Percentiles rank a stretch among this genome's conserved stretches.
Evolutionary conservation across 2,113 vertebrate species (phyloP).

Genomic region (Seriola quinqueradiata): DNA sequence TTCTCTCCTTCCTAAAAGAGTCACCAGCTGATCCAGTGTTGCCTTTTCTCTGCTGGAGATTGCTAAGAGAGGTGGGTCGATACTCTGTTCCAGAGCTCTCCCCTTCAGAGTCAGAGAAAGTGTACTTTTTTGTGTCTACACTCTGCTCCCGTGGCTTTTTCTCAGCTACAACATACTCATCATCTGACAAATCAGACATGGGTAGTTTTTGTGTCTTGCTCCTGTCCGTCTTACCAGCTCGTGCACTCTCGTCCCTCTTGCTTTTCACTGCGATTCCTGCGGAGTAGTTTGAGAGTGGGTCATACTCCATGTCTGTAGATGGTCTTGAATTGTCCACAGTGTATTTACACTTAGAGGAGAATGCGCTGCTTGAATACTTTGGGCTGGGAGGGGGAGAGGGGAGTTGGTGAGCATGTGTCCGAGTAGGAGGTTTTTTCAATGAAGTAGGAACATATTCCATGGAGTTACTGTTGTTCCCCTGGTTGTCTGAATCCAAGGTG

Average conservation of each 20-base stretch:
- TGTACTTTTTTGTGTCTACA: conserved; percentile 76
- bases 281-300: conserved; percentile 94
- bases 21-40: conserved; percentile 13
- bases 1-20: conserved; percentile 44
- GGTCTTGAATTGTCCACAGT: conserved; percentile 93
- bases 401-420: conserved; percentile 43
- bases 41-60: conserved; percentile 74
- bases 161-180: conserved; percentile 78
- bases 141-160: conserved; percentile 81
- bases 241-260: conserved; percentile 75
- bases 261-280: conserved; percentile 88
- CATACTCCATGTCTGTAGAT: conserved; percentile 95
- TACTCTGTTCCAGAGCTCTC: conserved; percentile 83
- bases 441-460: conserved; percentile 94
- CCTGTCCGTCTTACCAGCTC: conserved; percentile 17
- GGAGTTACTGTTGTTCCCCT: conserved; percentile 75
- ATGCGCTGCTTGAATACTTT: conserved; percentile 61
- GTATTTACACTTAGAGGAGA: conserved; percentile 88
- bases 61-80: conserved; percentile 67
- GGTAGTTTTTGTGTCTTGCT: conserved; percentile 70
- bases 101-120: conserved; percentile 92
- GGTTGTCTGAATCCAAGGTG: conserved; percentile 85
- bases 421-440: conserved; percentile 74
- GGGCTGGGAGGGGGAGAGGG: conserved; percentile 63
- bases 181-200: conserved; percentile 66